Conservation (phyloP, 2,888 invertebrate genomes). For the Orthosia gothica region DNA sequence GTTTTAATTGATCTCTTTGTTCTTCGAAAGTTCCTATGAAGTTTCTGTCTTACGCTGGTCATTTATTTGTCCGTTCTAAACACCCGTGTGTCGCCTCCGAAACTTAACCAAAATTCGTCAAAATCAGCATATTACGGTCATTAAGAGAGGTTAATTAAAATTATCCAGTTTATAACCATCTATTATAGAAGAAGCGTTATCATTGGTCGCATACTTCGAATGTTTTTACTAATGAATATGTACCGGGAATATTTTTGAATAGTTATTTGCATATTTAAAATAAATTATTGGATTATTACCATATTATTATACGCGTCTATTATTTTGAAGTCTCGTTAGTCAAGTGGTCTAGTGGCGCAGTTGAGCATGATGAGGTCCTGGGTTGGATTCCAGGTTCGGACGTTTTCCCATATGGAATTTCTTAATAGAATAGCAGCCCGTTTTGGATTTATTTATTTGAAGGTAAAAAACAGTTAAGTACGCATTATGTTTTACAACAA, state of each 20-base stretch:
- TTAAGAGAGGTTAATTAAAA: conserved; percentile 61
- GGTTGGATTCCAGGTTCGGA: not conserved
- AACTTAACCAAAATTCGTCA: conserved; percentile 45
- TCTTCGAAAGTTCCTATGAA: too few species aligned
- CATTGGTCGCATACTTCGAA: conserved; percentile 47
- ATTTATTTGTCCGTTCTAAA: not conserved
- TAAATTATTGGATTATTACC: conserved; percentile 34
- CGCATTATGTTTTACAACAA: too few species aligned
- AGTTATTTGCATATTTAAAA: conserved; percentile 42
- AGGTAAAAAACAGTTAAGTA: too few species aligned
- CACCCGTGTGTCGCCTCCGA: conserved; percentile 35
- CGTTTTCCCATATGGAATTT: too few species aligned
- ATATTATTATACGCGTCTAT: conserved; percentile 13
- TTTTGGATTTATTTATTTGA: too few species aligned
- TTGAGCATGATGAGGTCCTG: not conserved
- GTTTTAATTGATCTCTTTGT: too few species aligned
- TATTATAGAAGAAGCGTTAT: conserved; percentile 1
- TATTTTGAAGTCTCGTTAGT: not conserved
- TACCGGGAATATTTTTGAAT: conserved; percentile 35
- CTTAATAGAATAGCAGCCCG: too few species aligned
- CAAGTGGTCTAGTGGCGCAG: not conserved
- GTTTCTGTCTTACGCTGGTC: not conserved
- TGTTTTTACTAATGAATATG: conserved; percentile 62
- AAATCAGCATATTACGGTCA: conserved; percentile 56
- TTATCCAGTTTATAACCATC: conserved; percentile 40